Evolutionary conservation across 2,888 invertebrate species (phyloP), one percentile per base, ranked within the genome.

Genomic region (Chalcis sispes): DNA sequence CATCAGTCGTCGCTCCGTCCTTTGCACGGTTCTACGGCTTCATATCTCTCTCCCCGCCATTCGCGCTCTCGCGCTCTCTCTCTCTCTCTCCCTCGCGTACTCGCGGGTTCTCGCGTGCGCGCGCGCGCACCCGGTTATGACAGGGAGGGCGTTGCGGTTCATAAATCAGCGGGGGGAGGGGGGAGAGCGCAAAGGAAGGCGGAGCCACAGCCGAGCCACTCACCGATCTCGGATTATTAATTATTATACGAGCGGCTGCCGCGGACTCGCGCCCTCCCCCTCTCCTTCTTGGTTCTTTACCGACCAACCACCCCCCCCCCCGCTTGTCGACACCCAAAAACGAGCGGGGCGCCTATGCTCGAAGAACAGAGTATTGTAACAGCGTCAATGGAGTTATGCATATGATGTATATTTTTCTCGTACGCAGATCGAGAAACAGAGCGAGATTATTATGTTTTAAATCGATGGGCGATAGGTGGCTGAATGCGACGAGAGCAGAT

Each of bases 81-180:
- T n/a, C 20, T 5, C 7, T 27, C 18, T 10, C 56, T 58, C 42
- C 58, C 67, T 67, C 50, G 59, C 46, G 46, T 3, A n/a, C 67
- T 56, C 36, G 59, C 50, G 50, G 20, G 20, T 18, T n/a, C 42
- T 8, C 42, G 42, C 42, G 15, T 13, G 42, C 27, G 56, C 40
- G 67, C n/a, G 58, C 13, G 27, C 20, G 61, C 61, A 69, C 7
- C n/a, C 80, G 84, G 84, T 88, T 88, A 88, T 88, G 88, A 88
- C 88, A 88, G 84, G 82, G 84, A 84, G 86, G 88, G 88, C 88
- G 88, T 86, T 83, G 84, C 88, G 85, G 85, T 87, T 88, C 87
- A 88, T 88, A 88, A 88, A 88, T 88, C 87, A 86, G 86, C 85
- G 46, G 52, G 32, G 20, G 50, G n/a, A 29, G 52, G 52, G 25